Evolutionary conservation across 1,140 invertebrate species (phyloP).

Genomic region (Bombus soroeensis): DNA sequence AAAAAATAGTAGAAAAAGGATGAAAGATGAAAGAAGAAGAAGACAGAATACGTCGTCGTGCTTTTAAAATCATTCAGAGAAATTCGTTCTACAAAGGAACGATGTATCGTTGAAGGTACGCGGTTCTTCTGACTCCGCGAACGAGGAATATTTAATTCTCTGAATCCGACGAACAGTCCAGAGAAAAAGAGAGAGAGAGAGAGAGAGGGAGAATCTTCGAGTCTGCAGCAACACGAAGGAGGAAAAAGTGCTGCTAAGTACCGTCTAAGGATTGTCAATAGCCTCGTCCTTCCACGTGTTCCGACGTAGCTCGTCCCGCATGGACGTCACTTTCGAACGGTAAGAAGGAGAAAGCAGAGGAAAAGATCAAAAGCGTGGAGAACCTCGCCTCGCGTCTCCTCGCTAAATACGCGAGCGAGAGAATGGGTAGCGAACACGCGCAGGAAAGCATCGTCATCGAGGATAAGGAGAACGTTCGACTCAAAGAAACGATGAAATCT

Average conservation of each 20-base stretch:
- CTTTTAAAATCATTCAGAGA: slow-evolving; percentile 14
- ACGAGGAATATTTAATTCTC: slow-evolving; percentile 33
- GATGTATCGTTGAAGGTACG: slow-evolving; percentile 9
- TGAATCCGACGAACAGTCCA: neutral
- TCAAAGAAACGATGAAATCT: slow-evolving; percentile 20
- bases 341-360: slow-evolving; percentile 37
- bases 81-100: neutral
- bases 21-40: too few species aligned
- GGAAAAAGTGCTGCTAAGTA: slow-evolving; percentile 73
- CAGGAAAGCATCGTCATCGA: slow-evolving; percentile 39
- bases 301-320: slow-evolving; percentile 59
- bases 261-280: slow-evolving; percentile 76
- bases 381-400: slow-evolving; percentile 30
- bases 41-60: neutral
- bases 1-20: neutral
- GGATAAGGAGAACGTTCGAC: slow-evolving; percentile 29
- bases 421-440: neutral
- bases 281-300: slow-evolving; percentile 44
- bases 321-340: slow-evolving; percentile 67
- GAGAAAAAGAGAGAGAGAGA: neutral
- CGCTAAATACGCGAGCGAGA: neutral
- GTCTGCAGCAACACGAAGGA: neutral
- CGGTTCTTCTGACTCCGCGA: neutral
- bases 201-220: neutral
- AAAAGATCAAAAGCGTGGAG: slow-evolving; percentile 35